phyloP scores from a whole-genome alignment of 2,113 vertebrate genomes.

The Glaucidium brasilianum region DNA sequence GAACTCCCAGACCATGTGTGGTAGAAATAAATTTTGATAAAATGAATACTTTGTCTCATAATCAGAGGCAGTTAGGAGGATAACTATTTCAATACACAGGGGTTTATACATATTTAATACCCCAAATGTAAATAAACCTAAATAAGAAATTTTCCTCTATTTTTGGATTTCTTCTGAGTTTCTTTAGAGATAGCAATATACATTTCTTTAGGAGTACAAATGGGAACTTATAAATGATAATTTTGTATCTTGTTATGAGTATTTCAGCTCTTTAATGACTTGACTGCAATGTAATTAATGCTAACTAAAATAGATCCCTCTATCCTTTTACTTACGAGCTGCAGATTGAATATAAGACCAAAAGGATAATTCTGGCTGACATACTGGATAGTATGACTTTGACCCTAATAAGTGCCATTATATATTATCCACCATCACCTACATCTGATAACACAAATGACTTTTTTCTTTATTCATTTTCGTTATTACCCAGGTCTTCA shows the following conservation, averaged over 20 bases:
- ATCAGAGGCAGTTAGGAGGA: background rate
- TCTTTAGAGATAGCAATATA: background rate
- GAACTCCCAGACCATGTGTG: background rate
- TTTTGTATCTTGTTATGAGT: background rate
- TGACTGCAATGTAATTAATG: background rate
- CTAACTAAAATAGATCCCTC: background rate
- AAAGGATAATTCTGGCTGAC: background rate
- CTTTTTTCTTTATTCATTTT: background rate
- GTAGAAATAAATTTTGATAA: background rate
- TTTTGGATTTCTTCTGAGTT: background rate
- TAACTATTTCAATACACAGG: background rate
- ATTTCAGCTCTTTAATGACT: background rate
- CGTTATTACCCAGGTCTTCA: background rate
- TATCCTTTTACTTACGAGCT: background rate
- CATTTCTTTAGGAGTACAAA: background rate
- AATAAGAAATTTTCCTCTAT: background rate
- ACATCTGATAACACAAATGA: background rate
- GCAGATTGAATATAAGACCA: background rate
- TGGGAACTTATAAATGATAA: background rate
- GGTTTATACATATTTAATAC: background rate
- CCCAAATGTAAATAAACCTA: background rate
- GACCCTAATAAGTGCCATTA: background rate
- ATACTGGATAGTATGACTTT: background rate
- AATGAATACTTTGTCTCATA: background rate
- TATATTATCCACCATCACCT: background rate